A percentile compares a stretch with the other conserved stretches of the same genome.
phyloP scores from a whole-genome alignment of 1,140 invertebrate genomes.

The Bombus confusus region DNA sequence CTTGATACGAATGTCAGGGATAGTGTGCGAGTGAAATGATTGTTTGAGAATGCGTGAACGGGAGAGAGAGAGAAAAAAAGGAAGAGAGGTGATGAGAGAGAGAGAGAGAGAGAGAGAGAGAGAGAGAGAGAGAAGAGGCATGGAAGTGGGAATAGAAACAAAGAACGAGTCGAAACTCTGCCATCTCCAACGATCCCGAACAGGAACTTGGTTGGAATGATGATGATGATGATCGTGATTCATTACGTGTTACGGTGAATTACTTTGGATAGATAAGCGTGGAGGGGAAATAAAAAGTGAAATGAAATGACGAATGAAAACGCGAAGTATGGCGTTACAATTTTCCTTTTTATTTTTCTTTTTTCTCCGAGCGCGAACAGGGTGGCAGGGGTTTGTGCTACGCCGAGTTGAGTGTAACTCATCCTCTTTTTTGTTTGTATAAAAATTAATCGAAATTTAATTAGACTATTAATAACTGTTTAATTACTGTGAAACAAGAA shows the following conservation, averaged over 20 bases:
- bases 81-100: not conserved
- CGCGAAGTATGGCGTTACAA: constrained; percentile 37
- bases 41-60: not conserved
- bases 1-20: too few relatives aligned
- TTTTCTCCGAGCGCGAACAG: constrained; percentile 62
- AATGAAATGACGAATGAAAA: constrained; percentile 12
- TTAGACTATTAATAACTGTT: constrained; percentile 79
- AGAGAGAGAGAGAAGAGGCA: constrained; percentile 45
- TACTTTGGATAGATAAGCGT: not conserved
- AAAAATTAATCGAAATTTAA: constrained; percentile 79
- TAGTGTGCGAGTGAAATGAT: too few relatives aligned
- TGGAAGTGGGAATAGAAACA: constrained; percentile 33
- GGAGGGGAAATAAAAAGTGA: constrained; percentile 21
- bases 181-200: constrained; percentile 55
- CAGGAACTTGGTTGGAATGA: constrained; percentile 29
- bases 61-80: not conserved
- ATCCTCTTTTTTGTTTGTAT: constrained; percentile 79
- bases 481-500: constrained; percentile 78
- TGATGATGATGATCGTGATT: not conserved
- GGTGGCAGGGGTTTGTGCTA: constrained; percentile 74
- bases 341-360: constrained; percentile 61
- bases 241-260: not conserved
- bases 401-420: constrained; percentile 75
- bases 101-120: constrained; percentile 29
- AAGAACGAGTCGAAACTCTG: constrained; percentile 66